Evolutionary conservation across 1,140 invertebrate genomes (phyloP).

Genomic region (Lepidurus packardi): DNA sequence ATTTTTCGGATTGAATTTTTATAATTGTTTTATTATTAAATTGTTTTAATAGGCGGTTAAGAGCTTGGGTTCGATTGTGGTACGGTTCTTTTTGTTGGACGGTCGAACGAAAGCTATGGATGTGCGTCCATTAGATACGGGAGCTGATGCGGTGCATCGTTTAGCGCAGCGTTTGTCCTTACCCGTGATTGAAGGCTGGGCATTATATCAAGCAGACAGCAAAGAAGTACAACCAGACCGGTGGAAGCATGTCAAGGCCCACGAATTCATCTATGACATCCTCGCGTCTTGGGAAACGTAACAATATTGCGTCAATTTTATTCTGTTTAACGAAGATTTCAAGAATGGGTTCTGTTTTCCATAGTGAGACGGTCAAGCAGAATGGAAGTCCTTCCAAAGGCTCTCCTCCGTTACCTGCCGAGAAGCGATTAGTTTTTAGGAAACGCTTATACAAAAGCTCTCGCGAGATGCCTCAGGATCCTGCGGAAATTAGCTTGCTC

Average conservation of each 20-base stretch:
- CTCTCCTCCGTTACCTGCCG: constrained; percentile 55
- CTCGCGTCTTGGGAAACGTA: constrained; percentile 88
- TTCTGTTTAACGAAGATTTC: neutral
- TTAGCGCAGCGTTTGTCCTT: constrained; percentile 84
- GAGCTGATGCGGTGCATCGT: constrained; percentile 77
- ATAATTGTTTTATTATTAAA: neutral
- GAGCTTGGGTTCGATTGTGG: constrained; percentile 83
- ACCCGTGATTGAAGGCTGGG: constrained; percentile 81
- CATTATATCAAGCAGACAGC: constrained; percentile 62
- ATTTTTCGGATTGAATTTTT: constrained; percentile 29
- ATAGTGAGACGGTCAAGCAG: constrained; percentile 31
- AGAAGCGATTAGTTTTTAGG: constrained; percentile 90
- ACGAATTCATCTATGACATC: constrained; percentile 89
- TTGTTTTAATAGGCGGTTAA: constrained; percentile 65
- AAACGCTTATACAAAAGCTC: constrained; percentile 80
- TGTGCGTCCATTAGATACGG: constrained; percentile 89
- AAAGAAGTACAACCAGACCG: constrained; percentile 67
- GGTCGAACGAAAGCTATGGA: constrained; percentile 92
- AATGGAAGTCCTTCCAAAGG: constrained; percentile 37
- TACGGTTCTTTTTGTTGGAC: constrained; percentile 91
- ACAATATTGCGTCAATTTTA: constrained; percentile 42
- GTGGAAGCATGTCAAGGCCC: constrained; percentile 85
- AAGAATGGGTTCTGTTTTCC: constrained; percentile 32
- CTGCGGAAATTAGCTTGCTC: constrained; percentile 87
- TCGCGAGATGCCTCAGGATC: constrained; percentile 88